Percentiles rank a stretch among this genome's conserved stretches.
These are phyloP conservation scores for Ganaspis brasiliensis DNA, from an alignment of 2,888 invertebrate species.

Conservation along the genomic window DNA sequence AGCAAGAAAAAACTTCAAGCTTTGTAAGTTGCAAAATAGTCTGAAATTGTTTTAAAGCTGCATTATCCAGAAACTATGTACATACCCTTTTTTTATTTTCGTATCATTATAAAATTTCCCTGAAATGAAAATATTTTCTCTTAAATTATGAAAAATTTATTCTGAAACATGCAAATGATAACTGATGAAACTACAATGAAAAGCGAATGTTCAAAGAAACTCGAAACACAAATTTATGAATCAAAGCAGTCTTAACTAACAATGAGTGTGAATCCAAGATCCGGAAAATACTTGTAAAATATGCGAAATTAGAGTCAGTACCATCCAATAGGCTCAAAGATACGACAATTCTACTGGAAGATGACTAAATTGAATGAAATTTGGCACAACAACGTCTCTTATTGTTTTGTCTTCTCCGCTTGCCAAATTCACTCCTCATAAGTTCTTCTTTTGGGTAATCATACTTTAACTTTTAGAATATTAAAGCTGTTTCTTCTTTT, in stretches of 20 bases:
- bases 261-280: constrained; percentile 5
- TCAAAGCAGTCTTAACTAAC: background rate
- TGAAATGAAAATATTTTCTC: no score
- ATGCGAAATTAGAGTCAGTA: constrained; percentile 37
- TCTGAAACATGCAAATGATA: background rate
- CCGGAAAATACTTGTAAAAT: constrained; percentile 26
- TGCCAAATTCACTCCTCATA: constrained; percentile 25
- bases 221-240: background rate
- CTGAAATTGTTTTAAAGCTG: no score
- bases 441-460: background rate
- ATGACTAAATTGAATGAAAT: constrained; percentile 40
- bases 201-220: constrained; percentile 1
- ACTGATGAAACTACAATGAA: background rate
- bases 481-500: no score
- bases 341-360: constrained; percentile 21
- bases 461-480: background rate
- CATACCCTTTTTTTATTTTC: no score
- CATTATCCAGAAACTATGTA: no score
- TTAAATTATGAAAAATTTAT: background rate
- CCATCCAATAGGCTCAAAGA: background rate
- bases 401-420: constrained; percentile 20
- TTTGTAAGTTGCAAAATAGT: no score
- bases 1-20: no score
- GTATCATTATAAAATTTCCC: no score
- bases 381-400: constrained; percentile 28